Evolutionary conservation across 2,888 invertebrate genomes (phyloP).

Genomic region (Ametastegia equiseti): DNA sequence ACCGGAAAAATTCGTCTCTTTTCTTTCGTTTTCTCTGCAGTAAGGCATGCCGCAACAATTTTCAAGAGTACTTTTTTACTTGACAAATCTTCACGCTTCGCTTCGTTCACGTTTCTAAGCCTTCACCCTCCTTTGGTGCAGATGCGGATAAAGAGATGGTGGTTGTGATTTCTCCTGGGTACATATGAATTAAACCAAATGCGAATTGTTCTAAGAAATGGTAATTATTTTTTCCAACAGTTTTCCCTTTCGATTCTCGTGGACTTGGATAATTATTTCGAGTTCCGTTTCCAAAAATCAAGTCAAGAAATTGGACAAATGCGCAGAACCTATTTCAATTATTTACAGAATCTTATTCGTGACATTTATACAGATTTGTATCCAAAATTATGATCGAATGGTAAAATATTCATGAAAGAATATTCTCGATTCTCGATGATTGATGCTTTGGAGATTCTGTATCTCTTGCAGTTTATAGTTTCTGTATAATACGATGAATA

Average conservation of each 20-base stretch:
- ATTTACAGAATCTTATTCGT: background rate
- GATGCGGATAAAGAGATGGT: background rate
- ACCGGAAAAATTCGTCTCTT: background rate
- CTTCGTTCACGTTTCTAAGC: background rate
- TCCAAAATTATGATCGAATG: background rate
- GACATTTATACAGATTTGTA: too few species aligned
- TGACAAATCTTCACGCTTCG: background rate
- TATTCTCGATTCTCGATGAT: background rate
- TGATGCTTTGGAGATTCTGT: background rate
- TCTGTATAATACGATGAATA: background rate
- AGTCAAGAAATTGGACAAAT: too few species aligned
- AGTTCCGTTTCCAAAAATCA: too few species aligned
- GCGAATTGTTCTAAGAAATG: background rate
- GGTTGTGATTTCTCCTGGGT: conserved; percentile 7
- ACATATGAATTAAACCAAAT: background rate
- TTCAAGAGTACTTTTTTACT: conserved; percentile 37
- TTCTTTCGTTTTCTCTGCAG: background rate
- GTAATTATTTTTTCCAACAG: background rate
- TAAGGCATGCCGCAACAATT: conserved; percentile 12
- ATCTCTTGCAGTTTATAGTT: too few species aligned
- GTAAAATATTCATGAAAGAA: background rate
- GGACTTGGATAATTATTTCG: too few species aligned
- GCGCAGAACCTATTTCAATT: too few species aligned
- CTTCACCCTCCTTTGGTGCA: background rate
- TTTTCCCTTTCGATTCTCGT: background rate